Evolutionary conservation across 2,113 vertebrate species (phyloP).

Genomic region (Sialia sialis): DNA sequence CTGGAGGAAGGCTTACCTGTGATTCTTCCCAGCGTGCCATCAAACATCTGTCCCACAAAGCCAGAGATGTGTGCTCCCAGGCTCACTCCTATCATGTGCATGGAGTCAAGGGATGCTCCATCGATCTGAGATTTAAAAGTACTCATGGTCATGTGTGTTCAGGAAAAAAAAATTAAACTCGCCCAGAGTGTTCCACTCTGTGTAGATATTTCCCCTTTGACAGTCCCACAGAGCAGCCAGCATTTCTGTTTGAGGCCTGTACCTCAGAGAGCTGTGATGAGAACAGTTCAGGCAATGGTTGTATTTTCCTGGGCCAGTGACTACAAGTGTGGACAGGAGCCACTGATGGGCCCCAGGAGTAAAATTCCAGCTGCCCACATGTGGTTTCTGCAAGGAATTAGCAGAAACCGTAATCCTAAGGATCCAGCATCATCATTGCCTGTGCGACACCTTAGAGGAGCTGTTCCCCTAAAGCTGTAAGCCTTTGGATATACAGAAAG

Average conservation of each 20-base stretch:
- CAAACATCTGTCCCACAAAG: constrained; percentile 85
- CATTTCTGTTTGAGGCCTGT: fast-evolving
- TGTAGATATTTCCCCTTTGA: neutral
- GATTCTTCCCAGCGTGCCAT: constrained; percentile 85
- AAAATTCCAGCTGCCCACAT: neutral
- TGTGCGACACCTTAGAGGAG: neutral
- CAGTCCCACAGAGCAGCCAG: neutral
- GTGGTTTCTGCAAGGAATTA: neutral
- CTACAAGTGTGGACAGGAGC: neutral
- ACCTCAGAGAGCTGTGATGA: neutral
- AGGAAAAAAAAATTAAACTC: too few species aligned
- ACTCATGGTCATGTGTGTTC: neutral
- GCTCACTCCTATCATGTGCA: constrained; percentile 92
- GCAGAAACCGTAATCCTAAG: neutral
- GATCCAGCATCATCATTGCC: neutral
- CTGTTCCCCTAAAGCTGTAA: neutral
- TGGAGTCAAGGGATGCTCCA: constrained; percentile 78
- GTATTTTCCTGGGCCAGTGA: neutral
- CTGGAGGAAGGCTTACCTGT: constrained; percentile 77
- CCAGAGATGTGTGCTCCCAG: constrained; percentile 91
- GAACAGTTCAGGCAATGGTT: neutral
- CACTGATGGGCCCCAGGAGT: neutral
- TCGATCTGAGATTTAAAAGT: constrained; percentile 68
- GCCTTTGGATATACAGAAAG: neutral
- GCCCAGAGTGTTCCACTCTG: too few species aligned